phyloP scores from a whole-genome alignment of 2,113 vertebrate genomes.

The Saguinus midas region DNA sequence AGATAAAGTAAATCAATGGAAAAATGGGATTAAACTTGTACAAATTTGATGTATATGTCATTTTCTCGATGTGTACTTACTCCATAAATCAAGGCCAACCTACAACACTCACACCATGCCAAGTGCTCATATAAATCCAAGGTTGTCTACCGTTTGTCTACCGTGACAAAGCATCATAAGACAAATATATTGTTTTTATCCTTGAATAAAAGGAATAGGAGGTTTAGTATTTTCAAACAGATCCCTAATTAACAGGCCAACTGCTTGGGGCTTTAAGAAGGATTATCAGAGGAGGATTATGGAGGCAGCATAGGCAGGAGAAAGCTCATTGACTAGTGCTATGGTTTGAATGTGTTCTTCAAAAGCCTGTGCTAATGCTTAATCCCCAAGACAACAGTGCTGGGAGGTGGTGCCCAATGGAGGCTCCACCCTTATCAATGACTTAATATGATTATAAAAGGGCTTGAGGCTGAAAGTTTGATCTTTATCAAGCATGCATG shows the following conservation, averaged over 20 bases:
- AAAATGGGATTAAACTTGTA: slow-evolving; percentile 40
- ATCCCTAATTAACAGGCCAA: slow-evolving; percentile 32
- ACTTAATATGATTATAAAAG: not conserved
- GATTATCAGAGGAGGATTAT: not conserved
- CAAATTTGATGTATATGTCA: slow-evolving; percentile 35
- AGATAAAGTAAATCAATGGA: slow-evolving; percentile 41
- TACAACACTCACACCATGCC: not conserved
- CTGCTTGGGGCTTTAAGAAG: slow-evolving; percentile 10
- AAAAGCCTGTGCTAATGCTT: not conserved
- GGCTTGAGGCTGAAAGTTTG: not conserved
- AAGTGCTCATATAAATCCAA: not conserved
- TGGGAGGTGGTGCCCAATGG: not conserved
- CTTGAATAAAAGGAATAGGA: slow-evolving; percentile 43
- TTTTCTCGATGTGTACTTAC: not conserved
- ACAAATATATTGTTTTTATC: slow-evolving; percentile 53
- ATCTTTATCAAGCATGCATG: not conserved
- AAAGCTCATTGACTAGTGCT: not conserved
- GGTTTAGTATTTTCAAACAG: slow-evolving; percentile 13
- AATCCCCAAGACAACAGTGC: not conserved
- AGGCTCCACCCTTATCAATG: not conserved
- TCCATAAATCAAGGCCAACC: slow-evolving; percentile 42
- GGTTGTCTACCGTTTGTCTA: not conserved
- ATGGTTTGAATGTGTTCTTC: not conserved
- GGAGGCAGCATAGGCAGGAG: not conserved
- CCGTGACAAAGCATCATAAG: slow-evolving; percentile 24